These are phyloP conservation scores for Phenacoccus solenopsis DNA, from an alignment of 1,140 invertebrate genomes.

Conservation along the genomic window DNA sequence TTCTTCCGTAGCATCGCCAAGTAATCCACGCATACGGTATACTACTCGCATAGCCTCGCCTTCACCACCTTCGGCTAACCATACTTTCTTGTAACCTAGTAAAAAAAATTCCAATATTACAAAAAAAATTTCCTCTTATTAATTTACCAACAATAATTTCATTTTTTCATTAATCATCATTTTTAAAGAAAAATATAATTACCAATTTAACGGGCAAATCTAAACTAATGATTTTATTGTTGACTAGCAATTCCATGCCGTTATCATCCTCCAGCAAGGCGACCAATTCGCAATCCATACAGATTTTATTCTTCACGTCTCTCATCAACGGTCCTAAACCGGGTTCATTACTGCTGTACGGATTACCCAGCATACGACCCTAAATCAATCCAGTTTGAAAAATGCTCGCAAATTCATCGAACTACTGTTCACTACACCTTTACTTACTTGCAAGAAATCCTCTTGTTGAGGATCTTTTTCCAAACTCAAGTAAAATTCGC, in stretches of 20 bases:
- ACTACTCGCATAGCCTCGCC: conserved; percentile 81
- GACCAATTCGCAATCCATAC: conserved; percentile 92
- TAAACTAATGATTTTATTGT: conserved; percentile 95
- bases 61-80: conserved; percentile 30
- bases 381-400: conserved; percentile 30
- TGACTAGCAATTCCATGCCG: conserved; percentile 96
- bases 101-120: conserved; percentile 8
- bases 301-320: conserved; percentile 97
- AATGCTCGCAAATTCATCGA: neutral
- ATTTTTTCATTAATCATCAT: too few relatives aligned
- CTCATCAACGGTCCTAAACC: conserved; percentile 93
- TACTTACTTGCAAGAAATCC: conserved; percentile 76
- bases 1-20: conserved; percentile 96
- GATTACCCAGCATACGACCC: conserved; percentile 95
- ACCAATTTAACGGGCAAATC: conserved; percentile 92
- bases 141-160: too few relatives aligned
- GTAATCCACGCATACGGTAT: conserved; percentile 92
- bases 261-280: conserved; percentile 94
- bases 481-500: conserved; percentile 89
- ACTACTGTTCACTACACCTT: neutral
- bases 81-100: conserved; percentile 53
- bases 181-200: conserved; percentile 16
- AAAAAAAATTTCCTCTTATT: neutral
- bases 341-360: conserved; percentile 84
- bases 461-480: conserved; percentile 98